Percentiles rank a stretch among this genome's conserved stretches.
Evolutionary conservation across 2,113 vertebrate species (phyloP).

Genomic region (Plotosus lineatus): DNA sequence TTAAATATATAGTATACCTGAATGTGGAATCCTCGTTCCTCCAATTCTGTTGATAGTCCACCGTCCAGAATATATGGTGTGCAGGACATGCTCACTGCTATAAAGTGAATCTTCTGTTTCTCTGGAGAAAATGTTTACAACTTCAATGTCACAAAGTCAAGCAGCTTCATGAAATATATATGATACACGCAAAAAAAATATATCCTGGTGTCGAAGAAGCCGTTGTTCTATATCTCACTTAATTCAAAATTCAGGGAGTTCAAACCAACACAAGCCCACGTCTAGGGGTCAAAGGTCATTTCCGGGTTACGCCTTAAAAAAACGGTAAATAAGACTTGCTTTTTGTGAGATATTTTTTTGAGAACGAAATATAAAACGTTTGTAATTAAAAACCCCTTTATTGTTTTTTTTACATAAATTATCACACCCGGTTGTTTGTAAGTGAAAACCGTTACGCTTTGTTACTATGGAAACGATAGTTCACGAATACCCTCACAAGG

Average conservation of each 20-base stretch:
- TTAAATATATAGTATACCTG: slow-evolving; percentile 70
- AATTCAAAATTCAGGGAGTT: background rate
- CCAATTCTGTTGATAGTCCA: slow-evolving; percentile 77
- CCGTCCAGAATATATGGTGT: slow-evolving; percentile 71
- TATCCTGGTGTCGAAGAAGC: background rate
- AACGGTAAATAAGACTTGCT: background rate
- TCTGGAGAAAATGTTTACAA: background rate
- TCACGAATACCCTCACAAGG: slow-evolving; percentile 1
- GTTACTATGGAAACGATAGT: slow-evolving; percentile 48
- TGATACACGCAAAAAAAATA: background rate
- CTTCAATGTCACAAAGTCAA: background rate
- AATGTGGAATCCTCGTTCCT: slow-evolving; percentile 67
- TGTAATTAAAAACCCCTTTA: background rate
- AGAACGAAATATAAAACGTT: background rate
- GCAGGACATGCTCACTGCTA: slow-evolving; percentile 5
- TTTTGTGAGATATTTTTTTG: background rate
- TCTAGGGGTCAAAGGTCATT: slow-evolving; percentile 16
- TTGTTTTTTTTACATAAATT: background rate
- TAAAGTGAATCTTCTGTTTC: background rate
- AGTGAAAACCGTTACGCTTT: background rate
- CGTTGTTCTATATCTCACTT: background rate
- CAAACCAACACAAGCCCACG: background rate
- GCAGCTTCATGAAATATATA: background rate
- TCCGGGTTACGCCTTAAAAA: slow-evolving; percentile 31
- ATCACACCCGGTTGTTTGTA: background rate